These are phyloP conservation scores for Drosophila flavopinicola DNA, from an alignment of 2,888 invertebrate species.

Conservation along the genomic window DNA sequence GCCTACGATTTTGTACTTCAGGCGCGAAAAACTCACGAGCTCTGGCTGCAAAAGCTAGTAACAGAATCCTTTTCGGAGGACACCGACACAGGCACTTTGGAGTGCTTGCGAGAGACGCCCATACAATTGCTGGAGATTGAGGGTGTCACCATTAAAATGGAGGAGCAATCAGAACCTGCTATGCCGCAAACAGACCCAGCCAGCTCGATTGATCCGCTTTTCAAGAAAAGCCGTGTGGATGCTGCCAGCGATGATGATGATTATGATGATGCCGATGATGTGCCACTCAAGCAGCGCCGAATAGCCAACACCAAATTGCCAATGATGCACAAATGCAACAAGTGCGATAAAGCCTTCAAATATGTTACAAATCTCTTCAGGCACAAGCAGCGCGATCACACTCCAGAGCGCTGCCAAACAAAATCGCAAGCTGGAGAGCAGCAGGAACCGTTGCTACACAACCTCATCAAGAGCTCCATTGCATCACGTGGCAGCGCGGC, in stretches of 20 bases:
- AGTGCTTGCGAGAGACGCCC: slow-evolving; percentile 57
- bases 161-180: slow-evolving; percentile 39
- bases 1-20: slow-evolving; percentile 60
- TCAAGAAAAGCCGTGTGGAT: slow-evolving; percentile 31
- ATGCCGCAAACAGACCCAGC: neutral
- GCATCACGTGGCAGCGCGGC: neutral
- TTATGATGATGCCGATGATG: slow-evolving; percentile 55
- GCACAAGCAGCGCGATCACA: slow-evolving; percentile 54
- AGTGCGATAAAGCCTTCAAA: slow-evolving; percentile 50
- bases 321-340: slow-evolving; percentile 47
- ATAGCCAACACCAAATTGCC: slow-evolving; percentile 1
- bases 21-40: slow-evolving; percentile 51
- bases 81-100: slow-evolving; percentile 20
- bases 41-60: slow-evolving; percentile 39
- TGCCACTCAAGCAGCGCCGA: slow-evolving; percentile 57
- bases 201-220: slow-evolving; percentile 40
- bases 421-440: neutral
- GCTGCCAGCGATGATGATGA: slow-evolving; percentile 23
- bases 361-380: slow-evolving; percentile 63
- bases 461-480: slow-evolving; percentile 13
- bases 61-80: slow-evolving; percentile 5
- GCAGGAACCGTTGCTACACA: neutral
- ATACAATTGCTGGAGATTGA: slow-evolving; percentile 63
- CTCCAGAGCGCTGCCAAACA: neutral
- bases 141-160: slow-evolving; percentile 59